Evolutionary conservation across 2,888 invertebrate species (phyloP).

Genomic region (Drosophila picticornis): DNA sequence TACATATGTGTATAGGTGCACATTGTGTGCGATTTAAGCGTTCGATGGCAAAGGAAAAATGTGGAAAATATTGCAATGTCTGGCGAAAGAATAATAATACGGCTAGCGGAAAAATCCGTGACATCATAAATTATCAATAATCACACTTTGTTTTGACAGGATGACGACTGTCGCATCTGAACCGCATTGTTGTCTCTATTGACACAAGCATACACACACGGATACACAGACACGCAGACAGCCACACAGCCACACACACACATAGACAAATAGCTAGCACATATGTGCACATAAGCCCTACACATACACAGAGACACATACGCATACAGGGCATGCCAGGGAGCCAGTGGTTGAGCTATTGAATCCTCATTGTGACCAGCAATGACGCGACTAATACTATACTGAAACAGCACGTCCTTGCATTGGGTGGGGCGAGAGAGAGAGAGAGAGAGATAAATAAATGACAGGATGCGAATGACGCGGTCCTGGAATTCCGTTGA

Average conservation of each 20-base stretch:
- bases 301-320: conserved; percentile 10
- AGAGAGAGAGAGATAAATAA: conserved; percentile 56
- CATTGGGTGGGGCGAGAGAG: conserved; percentile 35
- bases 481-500: conserved; percentile 56
- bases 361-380: conserved; percentile 77
- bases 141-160: conserved; percentile 85
- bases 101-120: conserved; percentile 78
- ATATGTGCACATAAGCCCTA: conserved; percentile 10
- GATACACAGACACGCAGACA: conserved; percentile 8
- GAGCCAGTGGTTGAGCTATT: conserved; percentile 53
- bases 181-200: conserved; percentile 76
- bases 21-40: conserved; percentile 23
- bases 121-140: conserved; percentile 86
- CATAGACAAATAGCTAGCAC: not conserved
- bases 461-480: conserved; percentile 76
- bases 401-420: conserved; percentile 47
- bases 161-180: conserved; percentile 78
- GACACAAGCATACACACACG: conserved; percentile 50
- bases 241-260: conserved; percentile 15
- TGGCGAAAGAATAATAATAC: conserved; percentile 54
- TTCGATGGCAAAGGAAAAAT: conserved; percentile 14
- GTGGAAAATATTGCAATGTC: conserved; percentile 42
- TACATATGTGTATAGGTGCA: conserved; percentile 1
- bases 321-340: conserved; percentile 27
- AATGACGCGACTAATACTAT: conserved; percentile 78